A percentile compares a stretch with the other conserved stretches of the same genome.
Evolutionary conservation across 2,888 invertebrate genomes (phyloP).

Genomic region (Tubulanus polymorphus): DNA sequence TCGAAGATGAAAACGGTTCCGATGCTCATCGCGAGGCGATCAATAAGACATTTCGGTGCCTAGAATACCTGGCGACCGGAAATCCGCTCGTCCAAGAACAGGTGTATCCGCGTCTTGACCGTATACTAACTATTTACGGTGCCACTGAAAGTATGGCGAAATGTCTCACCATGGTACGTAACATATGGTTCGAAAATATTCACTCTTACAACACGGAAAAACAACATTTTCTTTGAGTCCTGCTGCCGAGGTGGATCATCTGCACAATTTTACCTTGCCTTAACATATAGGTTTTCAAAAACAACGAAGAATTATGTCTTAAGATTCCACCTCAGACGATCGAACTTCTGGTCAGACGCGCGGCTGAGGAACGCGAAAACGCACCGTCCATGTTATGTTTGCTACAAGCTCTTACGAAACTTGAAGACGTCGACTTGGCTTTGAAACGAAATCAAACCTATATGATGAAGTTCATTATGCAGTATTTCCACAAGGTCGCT

Average conservation of each 20-base stretch:
- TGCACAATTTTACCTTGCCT: too few relatives aligned
- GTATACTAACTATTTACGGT: slow-evolving; percentile 40
- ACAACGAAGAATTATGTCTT: slow-evolving; percentile 48
- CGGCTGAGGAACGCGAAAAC: slow-evolving; percentile 32
- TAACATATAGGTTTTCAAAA: slow-evolving; percentile 44
- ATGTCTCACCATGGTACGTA: slow-evolving; percentile 31
- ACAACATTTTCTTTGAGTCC: too few relatives aligned
- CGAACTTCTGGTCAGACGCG: slow-evolving; percentile 41
- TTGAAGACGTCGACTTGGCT: slow-evolving; percentile 49
- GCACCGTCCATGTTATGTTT: slow-evolving; percentile 49
- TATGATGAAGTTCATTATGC: slow-evolving; percentile 53
- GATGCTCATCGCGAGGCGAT: too few relatives aligned
- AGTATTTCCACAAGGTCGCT: slow-evolving; percentile 43
- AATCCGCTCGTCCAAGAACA: slow-evolving; percentile 44
- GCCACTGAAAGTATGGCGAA: slow-evolving; percentile 42
- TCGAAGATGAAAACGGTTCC: too few relatives aligned
- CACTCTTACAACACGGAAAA: too few relatives aligned
- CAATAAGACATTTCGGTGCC: slow-evolving; percentile 38
- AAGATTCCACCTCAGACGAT: slow-evolving; percentile 43
- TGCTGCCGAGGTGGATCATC: too few relatives aligned
- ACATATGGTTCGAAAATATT: too few relatives aligned
- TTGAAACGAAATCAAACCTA: slow-evolving; percentile 50
- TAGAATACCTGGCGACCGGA: slow-evolving; percentile 37
- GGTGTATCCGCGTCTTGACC: slow-evolving; percentile 46
- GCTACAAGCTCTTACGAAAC: slow-evolving; percentile 47